Conservation (phyloP, 1,140 invertebrate species). For the Calephelis nemesis region DNA sequence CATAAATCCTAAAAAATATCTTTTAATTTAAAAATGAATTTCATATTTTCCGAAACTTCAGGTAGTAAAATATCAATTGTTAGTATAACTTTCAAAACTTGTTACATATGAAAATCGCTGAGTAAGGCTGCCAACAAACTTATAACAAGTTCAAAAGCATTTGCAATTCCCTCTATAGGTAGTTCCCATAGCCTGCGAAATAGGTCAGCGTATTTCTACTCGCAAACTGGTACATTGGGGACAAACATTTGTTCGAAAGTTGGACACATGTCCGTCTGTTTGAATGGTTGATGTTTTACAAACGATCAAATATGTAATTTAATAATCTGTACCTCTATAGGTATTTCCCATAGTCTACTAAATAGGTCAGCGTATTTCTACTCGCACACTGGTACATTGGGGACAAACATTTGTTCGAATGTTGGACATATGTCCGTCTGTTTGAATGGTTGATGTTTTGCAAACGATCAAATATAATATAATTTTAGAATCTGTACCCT, state of each 20-base stretch:
- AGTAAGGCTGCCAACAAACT: constrained; percentile 10
- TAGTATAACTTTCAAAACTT: constrained; percentile 4
- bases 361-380: constrained; percentile 2
- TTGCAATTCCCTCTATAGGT: constrained; percentile 11
- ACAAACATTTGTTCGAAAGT: constrained; percentile 11
- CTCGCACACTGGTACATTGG: background rate
- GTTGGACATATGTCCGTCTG: constrained; percentile 9
- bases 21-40: background rate
- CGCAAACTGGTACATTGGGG: background rate
- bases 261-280: constrained; percentile 7
- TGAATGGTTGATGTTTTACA: background rate
- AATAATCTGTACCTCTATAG: background rate
- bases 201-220: constrained; percentile 1
- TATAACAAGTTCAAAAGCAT: constrained; percentile 16
- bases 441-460: background rate
- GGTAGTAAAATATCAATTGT: constrained; percentile 12
- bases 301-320: too few species aligned
- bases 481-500: background rate
- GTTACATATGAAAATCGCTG: constrained; percentile 2
- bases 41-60: background rate
- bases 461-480: too few species aligned
- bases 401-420: constrained; percentile 5
- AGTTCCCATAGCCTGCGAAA: constrained; percentile 12
- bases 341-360: constrained; percentile 5
- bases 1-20: background rate